Base-by-base conservation (phyloP, 1,140 invertebrate species). In the Cydia amplana region DNA sequence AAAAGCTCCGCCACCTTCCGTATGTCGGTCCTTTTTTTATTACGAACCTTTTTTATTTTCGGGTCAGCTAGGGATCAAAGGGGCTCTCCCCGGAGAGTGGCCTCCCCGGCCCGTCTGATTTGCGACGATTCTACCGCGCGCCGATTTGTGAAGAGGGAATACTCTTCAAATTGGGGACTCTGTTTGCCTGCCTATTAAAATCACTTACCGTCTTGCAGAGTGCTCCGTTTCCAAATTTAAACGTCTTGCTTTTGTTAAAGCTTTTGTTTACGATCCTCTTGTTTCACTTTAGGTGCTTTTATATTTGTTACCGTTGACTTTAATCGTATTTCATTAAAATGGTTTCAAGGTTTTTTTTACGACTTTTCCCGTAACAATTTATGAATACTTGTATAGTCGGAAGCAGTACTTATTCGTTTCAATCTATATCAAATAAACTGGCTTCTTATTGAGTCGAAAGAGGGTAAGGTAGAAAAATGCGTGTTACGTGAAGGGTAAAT, bases 1-100 rank as follows among this genome's bases (percentile, higher is more conserved):
- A 92, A 92, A 92, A 92, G 89, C 89, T 89, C 87, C 90, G 88
- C 91, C 90, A 92, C 90, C 89, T 92, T 91, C 91, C 90, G 91
- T 92, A 91, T 92, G 91, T 92, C 88, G 90, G 91, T 87, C 88
- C 89, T 89, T 91, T 91, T 32, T 92, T 91, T 92, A 92, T 91
- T 92, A 91, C 89, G 90, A 89, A 88, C 91, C 91, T 92, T 92
- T 92, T 92, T 92, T 92, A 92, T 91, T 91, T 90, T 91, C 86
- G 91, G 91, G 91, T 92, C 91, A 92, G 90, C 89, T 86, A 85
- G 91, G 89, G 91, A 91, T 92, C 91, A 92, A 92, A 92, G 89
- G 91, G 88, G 84, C 85, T 86, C 87, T 87, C 88, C 89, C 86
- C 80, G 77, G 89, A 87, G 88, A 87, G 82, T 79, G 77, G 78